Evolutionary conservation across 2,888 invertebrate genomes (phyloP), one percentile per base, ranked within the genome.

Genomic region (Chrysolina haemoptera): DNA sequence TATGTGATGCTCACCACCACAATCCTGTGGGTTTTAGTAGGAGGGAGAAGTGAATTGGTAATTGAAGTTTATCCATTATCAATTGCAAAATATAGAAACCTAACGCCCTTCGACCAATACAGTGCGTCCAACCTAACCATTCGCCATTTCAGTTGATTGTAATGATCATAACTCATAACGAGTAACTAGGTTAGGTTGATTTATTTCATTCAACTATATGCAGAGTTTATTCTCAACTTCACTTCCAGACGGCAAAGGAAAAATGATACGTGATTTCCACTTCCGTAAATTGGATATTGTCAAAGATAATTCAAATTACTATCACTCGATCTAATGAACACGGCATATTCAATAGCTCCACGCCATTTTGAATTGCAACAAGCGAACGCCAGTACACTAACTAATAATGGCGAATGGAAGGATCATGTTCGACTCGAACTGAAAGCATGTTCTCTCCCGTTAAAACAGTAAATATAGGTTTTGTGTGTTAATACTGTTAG

Each of bases 391-490:
- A 27, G 40, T 50, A 62, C 70, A 48, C 59, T 46, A 71, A 71
- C 66, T 71, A 71, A 71, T 71, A 71, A 71, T 35, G 22, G 55
- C 59, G 66, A 71, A 71, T 71, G 71, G 71, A 71, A 71, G 59
- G 66, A 59, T 71, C 71, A 66, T 71, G 71, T 71, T 68, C 68
- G 41, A 68, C 43, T 62, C 43, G 68, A 68, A 68, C 43, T 18
- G 62, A 59, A 59, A 59, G 59, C 59, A 27, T 20, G 65, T 65
- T 65, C 65, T 41, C 71, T 27, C 27, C 59, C 55, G 66, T 71
- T 71, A 67, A 70, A 64, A 68, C 73, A 70, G 73, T 69, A 69
- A 69, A 71, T 71, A 71, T 69, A 27, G 73, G 73, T 63, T 69
- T 70, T 73, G 69, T 72, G 41, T 64, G 65, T 68, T 50, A 75